Conservation (phyloP, 2,888 invertebrate genomes). For the Sesamia inferens region DNA sequence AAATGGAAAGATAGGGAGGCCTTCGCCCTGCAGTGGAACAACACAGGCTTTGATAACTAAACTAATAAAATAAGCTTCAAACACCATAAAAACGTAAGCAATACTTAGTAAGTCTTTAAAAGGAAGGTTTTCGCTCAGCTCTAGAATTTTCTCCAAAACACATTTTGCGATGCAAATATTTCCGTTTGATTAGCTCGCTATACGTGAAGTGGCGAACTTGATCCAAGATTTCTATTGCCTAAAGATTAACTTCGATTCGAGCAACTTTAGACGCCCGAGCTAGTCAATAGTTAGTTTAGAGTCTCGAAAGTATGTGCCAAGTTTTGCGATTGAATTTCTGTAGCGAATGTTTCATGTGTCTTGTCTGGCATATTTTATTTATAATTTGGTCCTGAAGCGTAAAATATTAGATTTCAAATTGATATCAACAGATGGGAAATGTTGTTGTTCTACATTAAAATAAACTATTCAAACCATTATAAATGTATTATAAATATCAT, state of each 20-base stretch:
- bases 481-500: background rate
- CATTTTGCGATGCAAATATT: constrained; percentile 33
- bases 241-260: constrained; percentile 60
- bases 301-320: constrained; percentile 60
- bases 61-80: constrained; percentile 1
- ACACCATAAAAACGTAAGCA: too few species aligned
- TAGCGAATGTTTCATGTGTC: constrained; percentile 45
- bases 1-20: background rate
- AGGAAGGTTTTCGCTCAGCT: background rate
- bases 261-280: constrained; percentile 46
- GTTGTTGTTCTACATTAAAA: background rate
- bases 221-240: constrained; percentile 57
- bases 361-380: constrained; percentile 15
- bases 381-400: background rate
- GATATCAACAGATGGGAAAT: background rate
- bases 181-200: constrained; percentile 36
- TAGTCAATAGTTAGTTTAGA: constrained; percentile 63
- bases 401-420: constrained; percentile 3
- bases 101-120: background rate
- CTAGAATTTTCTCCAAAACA: constrained; percentile 1
- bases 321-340: constrained; percentile 60
- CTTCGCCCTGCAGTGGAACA: background rate
- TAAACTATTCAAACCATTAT: background rate
- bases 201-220: constrained; percentile 47
- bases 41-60: background rate